Conservation (phyloP, 2,888 invertebrate genomes). For the Acanthococcus lagerstroemiae region DNA sequence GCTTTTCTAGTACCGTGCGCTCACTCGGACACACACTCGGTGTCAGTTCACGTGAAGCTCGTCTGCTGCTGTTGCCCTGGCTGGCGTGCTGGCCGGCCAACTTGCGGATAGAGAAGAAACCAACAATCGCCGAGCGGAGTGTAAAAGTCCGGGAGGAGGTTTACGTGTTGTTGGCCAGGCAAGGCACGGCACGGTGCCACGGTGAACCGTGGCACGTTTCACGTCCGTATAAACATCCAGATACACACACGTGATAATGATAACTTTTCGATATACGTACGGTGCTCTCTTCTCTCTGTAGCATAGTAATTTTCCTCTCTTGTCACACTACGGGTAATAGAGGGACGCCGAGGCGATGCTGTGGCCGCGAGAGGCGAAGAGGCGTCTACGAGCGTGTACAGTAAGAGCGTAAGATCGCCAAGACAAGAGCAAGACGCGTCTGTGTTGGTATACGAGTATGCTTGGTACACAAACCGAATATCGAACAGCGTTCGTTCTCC, state of each 20-base stretch:
- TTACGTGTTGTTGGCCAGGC: not conserved
- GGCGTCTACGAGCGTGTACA: not conserved
- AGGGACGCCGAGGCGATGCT: not conserved
- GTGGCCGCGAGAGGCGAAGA: not conserved
- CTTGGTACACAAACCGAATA: no score
- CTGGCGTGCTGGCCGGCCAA: no score
- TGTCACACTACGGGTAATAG: not conserved
- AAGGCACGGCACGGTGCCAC: no score
- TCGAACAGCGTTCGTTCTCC: no score
- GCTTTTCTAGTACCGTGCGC: no score
- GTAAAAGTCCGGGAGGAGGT: not conserved
- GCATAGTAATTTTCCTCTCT: constrained; percentile 10
- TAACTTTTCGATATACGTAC: constrained; percentile 17
- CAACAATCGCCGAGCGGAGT: not conserved
- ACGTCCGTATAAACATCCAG: not conserved
- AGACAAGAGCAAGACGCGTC: no score
- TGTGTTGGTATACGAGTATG: no score
- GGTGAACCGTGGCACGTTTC: no score
- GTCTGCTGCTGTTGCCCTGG: no score
- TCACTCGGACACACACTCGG: no score
- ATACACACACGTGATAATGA: constrained; percentile 13
- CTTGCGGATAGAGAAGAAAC: not conserved
- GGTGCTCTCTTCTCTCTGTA: no score
- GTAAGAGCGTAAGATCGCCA: not conserved
- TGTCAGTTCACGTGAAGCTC: no score